Percentiles rank a stretch among this genome's conserved stretches.
Evolutionary conservation across 1,140 invertebrate genomes (phyloP).

Genomic region (Cepaea nemoralis): DNA sequence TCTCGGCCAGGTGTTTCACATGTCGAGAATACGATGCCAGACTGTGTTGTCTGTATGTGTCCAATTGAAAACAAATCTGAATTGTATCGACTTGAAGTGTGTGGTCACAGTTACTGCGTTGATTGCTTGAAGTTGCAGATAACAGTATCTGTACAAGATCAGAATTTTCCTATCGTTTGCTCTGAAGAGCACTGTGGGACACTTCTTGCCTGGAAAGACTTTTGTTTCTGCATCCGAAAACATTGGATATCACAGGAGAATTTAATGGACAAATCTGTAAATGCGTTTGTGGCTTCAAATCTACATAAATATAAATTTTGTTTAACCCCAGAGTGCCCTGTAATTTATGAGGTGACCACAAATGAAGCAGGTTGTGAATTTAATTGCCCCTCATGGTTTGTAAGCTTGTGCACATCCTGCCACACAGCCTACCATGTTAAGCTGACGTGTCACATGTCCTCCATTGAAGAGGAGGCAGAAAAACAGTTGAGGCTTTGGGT

Average conservation of each 20-base stretch:
- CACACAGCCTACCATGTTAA: slow-evolving; percentile 56
- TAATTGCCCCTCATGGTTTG: slow-evolving; percentile 52
- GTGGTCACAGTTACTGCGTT: slow-evolving; percentile 65
- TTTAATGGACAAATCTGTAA: slow-evolving; percentile 46
- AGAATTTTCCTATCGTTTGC: slow-evolving; percentile 57
- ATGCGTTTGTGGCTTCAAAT: slow-evolving; percentile 47
- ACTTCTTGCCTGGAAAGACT: slow-evolving; percentile 52
- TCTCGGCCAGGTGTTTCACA: background rate
- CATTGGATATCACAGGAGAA: slow-evolving; percentile 34
- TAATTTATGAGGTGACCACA: slow-evolving; percentile 53
- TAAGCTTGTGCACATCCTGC: slow-evolving; percentile 57
- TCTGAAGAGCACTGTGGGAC: slow-evolving; percentile 52
- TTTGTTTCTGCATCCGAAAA: slow-evolving; percentile 41
- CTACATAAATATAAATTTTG: slow-evolving; percentile 54
- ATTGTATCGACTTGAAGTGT: slow-evolving; percentile 58
- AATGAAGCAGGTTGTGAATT: slow-evolving; percentile 45
- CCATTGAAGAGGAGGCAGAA: slow-evolving; percentile 29
- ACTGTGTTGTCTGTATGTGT: slow-evolving; percentile 61
- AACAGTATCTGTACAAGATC: slow-evolving; percentile 16
- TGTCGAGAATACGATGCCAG: slow-evolving; percentile 41
- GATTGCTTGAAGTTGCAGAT: slow-evolving; percentile 55
- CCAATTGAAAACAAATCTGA: slow-evolving; percentile 50
- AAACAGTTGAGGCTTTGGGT: slow-evolving; percentile 48
- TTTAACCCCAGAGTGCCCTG: slow-evolving; percentile 59
- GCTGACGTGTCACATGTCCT: slow-evolving; percentile 56